Conservation (phyloP, 2,113 vertebrate species). For the Mesitornis unicolor region DNA sequence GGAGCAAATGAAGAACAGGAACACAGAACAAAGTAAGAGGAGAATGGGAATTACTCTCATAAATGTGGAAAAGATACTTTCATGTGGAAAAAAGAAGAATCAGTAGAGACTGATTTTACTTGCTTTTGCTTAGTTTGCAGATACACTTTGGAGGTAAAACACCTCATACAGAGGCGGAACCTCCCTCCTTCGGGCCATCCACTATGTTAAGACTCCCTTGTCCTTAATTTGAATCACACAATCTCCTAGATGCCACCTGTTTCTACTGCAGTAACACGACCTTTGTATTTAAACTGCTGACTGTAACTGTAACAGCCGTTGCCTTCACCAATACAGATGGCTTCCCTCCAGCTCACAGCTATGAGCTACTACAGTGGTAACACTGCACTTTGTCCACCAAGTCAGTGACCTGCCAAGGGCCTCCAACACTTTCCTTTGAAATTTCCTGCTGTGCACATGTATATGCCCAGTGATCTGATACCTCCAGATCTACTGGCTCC, state of each 20-base stretch:
- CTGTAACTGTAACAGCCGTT: not conserved
- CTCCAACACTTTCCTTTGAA: fast-evolving
- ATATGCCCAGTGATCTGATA: not conserved
- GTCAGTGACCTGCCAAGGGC: not conserved
- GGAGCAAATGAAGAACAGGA: not conserved
- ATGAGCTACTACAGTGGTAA: not conserved
- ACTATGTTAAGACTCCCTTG: not conserved
- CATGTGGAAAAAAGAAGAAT: not conserved
- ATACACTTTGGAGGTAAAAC: not conserved
- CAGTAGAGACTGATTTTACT: not conserved
- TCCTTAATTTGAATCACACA: not conserved
- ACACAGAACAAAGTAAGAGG: not conserved
- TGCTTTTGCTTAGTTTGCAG: not conserved
- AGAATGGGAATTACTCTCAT: not conserved
- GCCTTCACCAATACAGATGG: not conserved
- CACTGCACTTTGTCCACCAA: not conserved
- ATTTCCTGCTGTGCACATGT: not conserved
- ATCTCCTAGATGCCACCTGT: not conserved
- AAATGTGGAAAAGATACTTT: not conserved
- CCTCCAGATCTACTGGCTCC: not conserved
- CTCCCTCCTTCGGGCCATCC: not conserved
- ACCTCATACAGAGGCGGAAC: not conserved
- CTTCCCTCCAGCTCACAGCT: not conserved
- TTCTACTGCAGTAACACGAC: not conserved
- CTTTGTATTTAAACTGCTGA: not conserved